Base-by-base conservation (phyloP, 2,797 vertebrate species). In the Anguilla pacifica region DNA sequence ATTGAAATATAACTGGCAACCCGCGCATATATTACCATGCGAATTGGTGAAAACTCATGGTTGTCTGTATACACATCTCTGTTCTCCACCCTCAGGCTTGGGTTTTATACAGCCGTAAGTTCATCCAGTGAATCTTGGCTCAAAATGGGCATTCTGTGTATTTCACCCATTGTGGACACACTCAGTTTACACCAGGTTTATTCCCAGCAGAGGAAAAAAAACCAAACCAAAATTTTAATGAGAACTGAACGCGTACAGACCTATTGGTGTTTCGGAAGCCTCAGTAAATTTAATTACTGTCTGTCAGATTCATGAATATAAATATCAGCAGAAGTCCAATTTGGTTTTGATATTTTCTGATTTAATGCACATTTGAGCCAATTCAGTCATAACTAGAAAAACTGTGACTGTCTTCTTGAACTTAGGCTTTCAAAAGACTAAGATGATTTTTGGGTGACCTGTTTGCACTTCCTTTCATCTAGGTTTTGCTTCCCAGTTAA, bases 391-490 rank as follows among this genome's bases (percentile, higher is more conserved):
- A 11, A 77, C 22, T 77, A 13, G 31, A 13, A 77, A 77, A 39
- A n/a, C 2, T 17, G 31, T 13, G 31, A 35, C 3, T 35, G 11
- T 5, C 72, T 43, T 39, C 72, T 77, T 77, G 31, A 77, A 35
- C 4, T 6, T 31, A 13, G 11, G n/a, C 70, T 4, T 74, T 74
- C 28, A 74, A 74, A 74, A 35, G 70, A 74, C 70, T 74, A 35
- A 77, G 3, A 77, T 77, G 35, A 77, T 77, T 2, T 74, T 35
- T 31, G 70, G 31, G 70, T 3, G 15, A 0, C n/a, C 70, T 72
- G 70, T 72, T 35, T 72, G 70, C 72, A 77, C 72, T 77, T 77
- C 6, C 35, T 77, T 77, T 31, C 70, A 72, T 72, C 70, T 72
- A 35, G 72, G 13, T 43, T 39, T 19, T 77, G 35, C 31, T 39